phyloP scores from a whole-genome alignment of 2,113 vertebrate species.

The Dascyllus trimaculatus region DNA sequence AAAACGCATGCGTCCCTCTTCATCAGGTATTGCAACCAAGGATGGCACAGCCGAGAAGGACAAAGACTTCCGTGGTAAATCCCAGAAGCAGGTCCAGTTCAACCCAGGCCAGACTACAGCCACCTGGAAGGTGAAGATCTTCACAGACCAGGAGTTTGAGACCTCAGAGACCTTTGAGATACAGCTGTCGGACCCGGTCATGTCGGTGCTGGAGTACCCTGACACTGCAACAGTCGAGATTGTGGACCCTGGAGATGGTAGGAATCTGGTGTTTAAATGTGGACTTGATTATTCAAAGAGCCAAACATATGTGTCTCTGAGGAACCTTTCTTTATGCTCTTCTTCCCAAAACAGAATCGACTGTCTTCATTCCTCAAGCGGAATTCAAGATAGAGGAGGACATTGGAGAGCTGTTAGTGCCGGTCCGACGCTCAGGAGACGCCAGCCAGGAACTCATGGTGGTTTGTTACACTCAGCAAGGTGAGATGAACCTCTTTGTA shows the following conservation, averaged over 20 bases:
- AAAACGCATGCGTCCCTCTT: not conserved
- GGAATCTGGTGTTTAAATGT: not conserved
- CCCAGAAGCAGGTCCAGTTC: constrained; percentile 89
- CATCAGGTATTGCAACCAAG: constrained; percentile 86
- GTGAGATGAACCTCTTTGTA: constrained; percentile 64
- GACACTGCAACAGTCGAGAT: constrained; percentile 86
- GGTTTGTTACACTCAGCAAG: constrained; percentile 89
- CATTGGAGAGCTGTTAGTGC: constrained; percentile 87
- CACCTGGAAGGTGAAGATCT: constrained; percentile 88
- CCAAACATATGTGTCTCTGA: not conserved
- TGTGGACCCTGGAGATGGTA: constrained; percentile 91
- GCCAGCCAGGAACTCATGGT: constrained; percentile 88
- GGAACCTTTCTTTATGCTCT: not conserved
- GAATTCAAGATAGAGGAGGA: constrained; percentile 89
- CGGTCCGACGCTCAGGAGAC: constrained; percentile 87
- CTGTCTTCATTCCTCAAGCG: constrained; percentile 88
- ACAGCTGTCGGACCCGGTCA: constrained; percentile 87
- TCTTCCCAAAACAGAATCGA: constrained; percentile 85
- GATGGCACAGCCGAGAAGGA: constrained; percentile 88
- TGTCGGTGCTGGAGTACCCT: constrained; percentile 89
- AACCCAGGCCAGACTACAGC: constrained; percentile 89
- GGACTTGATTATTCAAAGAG: not conserved
- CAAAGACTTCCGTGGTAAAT: constrained; percentile 89
- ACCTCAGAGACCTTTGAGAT: constrained; percentile 91
- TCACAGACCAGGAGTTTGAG: constrained; percentile 89